Percentiles rank a stretch among this genome's conserved stretches.
These are phyloP conservation scores for Cololabis saira DNA, from an alignment of 2,113 vertebrate species.

Conservation along the genomic window DNA sequence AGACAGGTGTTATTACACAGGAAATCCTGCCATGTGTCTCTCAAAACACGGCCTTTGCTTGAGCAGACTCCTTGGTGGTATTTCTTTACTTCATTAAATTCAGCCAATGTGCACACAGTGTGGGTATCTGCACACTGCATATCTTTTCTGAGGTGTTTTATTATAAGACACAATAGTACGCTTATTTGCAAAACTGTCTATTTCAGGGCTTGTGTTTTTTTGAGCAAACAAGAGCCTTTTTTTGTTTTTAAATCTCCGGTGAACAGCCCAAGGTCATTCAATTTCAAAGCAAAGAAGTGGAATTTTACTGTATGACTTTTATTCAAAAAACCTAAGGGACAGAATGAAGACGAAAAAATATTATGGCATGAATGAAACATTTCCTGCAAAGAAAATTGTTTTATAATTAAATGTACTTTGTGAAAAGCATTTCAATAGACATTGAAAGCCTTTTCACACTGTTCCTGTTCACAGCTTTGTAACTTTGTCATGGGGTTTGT, in stretches of 20 bases:
- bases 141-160: constrained; percentile 5
- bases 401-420: constrained; percentile 15
- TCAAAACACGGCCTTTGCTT: constrained; percentile 1
- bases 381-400: constrained; percentile 20
- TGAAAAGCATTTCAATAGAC: constrained; percentile 5
- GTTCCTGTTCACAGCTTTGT: constrained; percentile 17
- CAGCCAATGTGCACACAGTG: not conserved
- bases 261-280: constrained; percentile 18
- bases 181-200: constrained; percentile 10
- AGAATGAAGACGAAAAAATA: constrained; percentile 13
- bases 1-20: constrained; percentile 11
- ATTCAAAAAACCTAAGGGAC: constrained; percentile 11
- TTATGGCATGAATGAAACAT: constrained; percentile 7
- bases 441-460: constrained; percentile 21
- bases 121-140: not conserved
- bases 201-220: constrained; percentile 9
- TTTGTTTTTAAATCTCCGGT: not conserved
- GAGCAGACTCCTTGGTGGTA: not conserved
- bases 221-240: constrained; percentile 4
- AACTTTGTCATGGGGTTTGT: constrained; percentile 27
- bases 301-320: constrained; percentile 6
- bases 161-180: not conserved
- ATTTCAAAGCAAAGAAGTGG: constrained; percentile 3
- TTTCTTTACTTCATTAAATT: not conserved
- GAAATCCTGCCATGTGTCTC: constrained; percentile 1